Evolutionary conservation across 2,113 vertebrate genomes (phyloP), one percentile per base, ranked within the genome.

Genomic region (Amblyornis subalaris): DNA sequence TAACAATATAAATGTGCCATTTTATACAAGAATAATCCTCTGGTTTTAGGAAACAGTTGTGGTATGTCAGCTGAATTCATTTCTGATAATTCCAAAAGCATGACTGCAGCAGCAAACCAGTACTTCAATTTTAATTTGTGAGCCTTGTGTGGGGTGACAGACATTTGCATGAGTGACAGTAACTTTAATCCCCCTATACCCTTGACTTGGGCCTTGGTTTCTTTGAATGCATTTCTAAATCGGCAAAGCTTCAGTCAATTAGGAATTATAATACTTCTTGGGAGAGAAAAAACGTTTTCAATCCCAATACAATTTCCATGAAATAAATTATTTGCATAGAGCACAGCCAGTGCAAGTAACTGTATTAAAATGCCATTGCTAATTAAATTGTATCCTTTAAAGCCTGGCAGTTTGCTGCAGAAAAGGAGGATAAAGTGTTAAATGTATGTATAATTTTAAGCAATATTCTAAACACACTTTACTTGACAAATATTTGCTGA

Each of bases 61-160:
- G 91, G 73, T 66, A 88, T 70, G 54, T 84, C 84, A 79, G 66
- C 36, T 93, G 91, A 92, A 88, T 95, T 96, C 61, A 94, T 87
- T 82, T 66, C 57, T 78, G 93, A 89, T 89, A 96, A 94, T 95
- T 93, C 57, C 40, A 84, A 95, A 96, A 94, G 77, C 89, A 81
- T 48, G 80, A 88, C 94, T 92, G 93, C 8, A 6, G 76, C 90
- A 73, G 80, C 94, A 85, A 88, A 94, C 67, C 20, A 9, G 86
- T 83, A 86, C 85, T 96, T 96, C 93, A 96, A 36, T 97, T 95
- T 94, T 96, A 95, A 97, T 96, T 90, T 94, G 77, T 72, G 82
- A 96, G 91, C 69, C 91, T 90, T 95, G 80, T 93, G 71, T 33
- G 1, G 77, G 60, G 80, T 79, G 93, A 94, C 91, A 95, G 95